Base-by-base conservation (phyloP, 2,797 vertebrate genomes). In the Myotis myotis region DNA sequence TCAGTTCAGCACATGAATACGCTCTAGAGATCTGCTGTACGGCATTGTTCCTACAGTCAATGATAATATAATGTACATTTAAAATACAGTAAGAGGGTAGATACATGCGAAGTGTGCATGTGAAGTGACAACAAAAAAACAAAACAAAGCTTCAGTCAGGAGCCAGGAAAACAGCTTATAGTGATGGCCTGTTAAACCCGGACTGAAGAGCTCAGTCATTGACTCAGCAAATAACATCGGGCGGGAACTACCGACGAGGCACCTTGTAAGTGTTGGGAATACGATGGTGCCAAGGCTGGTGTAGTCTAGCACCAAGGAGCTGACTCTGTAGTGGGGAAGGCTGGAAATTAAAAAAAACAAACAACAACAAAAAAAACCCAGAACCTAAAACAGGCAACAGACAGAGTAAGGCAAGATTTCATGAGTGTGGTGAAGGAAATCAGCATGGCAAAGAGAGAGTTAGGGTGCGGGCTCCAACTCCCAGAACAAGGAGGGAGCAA, bases 261-360 rank as follows among this genome's bases (percentile, higher is more conserved):
- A 3, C 38, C 2, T 6, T 1, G 36, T 5, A 1, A 9, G 4
- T 10, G 49, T 30, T 3, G 2, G 70, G n/a, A 47, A 36, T 9
- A 13, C 0, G 1, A 6, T 3, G 19, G 51, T n/a, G 57, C 38
- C 47, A 20, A 64, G 66, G 13, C 13, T 19, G 44, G 70, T 25
- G 36, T 0, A 1, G 6, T 6, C 23, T 1, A 36, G 75, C 62
- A 55, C 60, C 47, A 4, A 47, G 36, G 41, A 53, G 20, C 51
- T n/a, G 30, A 41, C 2, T 0, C 8, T 33, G 16, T 3, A 4
- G 8, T 1, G 1, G 3, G 10, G 4, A 20, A n/a, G 33, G 36
- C 23, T 53, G 17, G 60, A 60, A 68, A 80, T 28, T 16, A 30
- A 57, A 72, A n/a, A n/a, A 36, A 9, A 36, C 22, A 55, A 55